phyloP scores from a whole-genome alignment of 2,888 invertebrate genomes.

The Drosophila nigricruria region DNA sequence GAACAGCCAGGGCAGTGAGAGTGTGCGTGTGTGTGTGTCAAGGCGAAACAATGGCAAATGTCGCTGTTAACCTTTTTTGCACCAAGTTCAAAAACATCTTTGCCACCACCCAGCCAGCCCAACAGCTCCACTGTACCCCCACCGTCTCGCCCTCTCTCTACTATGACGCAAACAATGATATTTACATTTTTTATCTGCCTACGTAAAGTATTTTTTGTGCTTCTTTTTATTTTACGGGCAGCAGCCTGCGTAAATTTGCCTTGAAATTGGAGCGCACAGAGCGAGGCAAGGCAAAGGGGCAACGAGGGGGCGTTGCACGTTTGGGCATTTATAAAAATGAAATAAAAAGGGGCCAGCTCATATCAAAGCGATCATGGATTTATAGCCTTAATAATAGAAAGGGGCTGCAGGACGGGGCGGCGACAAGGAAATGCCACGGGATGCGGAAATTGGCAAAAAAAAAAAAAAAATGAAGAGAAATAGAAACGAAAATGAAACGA shows the following conservation, averaged over 20 bases:
- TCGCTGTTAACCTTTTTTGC: slow-evolving; percentile 78
- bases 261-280: slow-evolving; percentile 69
- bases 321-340: slow-evolving; percentile 69
- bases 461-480: slow-evolving; percentile 2
- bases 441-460: slow-evolving; percentile 58
- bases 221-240: slow-evolving; percentile 50
- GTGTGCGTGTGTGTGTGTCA: slow-evolving; percentile 29
- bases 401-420: slow-evolving; percentile 22
- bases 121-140: slow-evolving; percentile 1
- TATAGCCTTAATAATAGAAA: slow-evolving; percentile 79
- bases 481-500: slow-evolving; percentile 40
- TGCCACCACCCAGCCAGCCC: slow-evolving; percentile 22
- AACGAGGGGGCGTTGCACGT: slow-evolving; percentile 39
- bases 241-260: slow-evolving; percentile 61
- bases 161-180: slow-evolving; percentile 79
- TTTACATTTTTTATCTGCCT: slow-evolving; percentile 75
- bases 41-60: slow-evolving; percentile 76
- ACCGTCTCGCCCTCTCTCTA: slow-evolving; percentile 16
- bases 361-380: slow-evolving; percentile 80
- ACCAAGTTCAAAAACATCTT: slow-evolving; percentile 65
- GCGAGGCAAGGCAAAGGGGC: slow-evolving; percentile 22
- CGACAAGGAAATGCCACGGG: slow-evolving; percentile 17
- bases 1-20: slow-evolving; percentile 45
- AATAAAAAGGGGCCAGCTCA: slow-evolving; percentile 67
- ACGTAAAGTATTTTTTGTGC: slow-evolving; percentile 49